Evolutionary conservation across 2,888 invertebrate genomes (phyloP), one percentile per base, ranked within the genome.

Genomic region (Halictus ligatus): DNA sequence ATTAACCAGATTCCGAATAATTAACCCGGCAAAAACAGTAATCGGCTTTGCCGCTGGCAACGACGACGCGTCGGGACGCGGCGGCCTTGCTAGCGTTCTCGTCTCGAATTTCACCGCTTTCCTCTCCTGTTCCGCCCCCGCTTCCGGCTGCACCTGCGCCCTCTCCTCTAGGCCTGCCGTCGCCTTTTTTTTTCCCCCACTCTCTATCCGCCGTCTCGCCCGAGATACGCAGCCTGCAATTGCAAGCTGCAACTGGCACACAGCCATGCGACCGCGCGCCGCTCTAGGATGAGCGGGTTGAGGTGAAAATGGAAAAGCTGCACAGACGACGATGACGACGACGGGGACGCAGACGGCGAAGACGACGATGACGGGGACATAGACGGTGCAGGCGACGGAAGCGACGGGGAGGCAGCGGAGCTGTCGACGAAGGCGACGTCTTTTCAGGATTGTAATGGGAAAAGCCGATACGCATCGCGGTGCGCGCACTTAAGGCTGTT

Each of bases 391-490:
- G 75, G 67, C 64, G 75, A 69, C 74, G 83, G 73, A 83, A 29
- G 77, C 64, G 88, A 86, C 43, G 21, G 50, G 73, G 48, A 29
- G 50, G 74, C 35, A 1, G 50, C 21, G 35, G 50, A 54, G 18
- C 80, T 80, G 84, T 84, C 80, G 81, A 77, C 79, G 85, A 80
- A 81, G 81, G 80, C 89, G 89, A 83, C 92, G 91, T 88, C 93
- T 89, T 93, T 93, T 93, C 92, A 92, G 89, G 90, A 90, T 91
- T 90, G 92, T 94, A 94, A 94, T 94, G 92, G 93, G 92, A 94
- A 93, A 94, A 92, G 92, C 92, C 93, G 94, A 94, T 94, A 94
- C 92, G 93, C 92, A 94, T 94, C 94, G 93, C 91, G 88, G 89
- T 92, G 92, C 91, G 91, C 93, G 91, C 94, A 94, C 93, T 94